Evolutionary conservation across 1,140 invertebrate species (phyloP), one percentile per base, ranked within the genome.

Genomic region (Zaprionus capensis): DNA sequence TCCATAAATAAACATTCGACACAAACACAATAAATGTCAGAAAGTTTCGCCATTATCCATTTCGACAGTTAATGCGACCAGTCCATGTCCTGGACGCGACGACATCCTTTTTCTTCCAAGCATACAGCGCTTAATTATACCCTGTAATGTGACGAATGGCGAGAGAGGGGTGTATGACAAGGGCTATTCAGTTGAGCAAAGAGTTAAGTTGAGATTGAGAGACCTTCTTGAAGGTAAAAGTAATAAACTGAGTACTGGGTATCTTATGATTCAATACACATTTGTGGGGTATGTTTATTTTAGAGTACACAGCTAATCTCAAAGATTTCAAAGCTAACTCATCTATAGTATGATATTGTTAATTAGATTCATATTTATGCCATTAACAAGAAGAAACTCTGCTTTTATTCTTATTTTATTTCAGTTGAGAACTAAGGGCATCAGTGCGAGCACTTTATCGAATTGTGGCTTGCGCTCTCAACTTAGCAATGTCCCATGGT

Each of bases 1-100:
- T 90, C 85, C 85, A 90, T 90, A 90, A 90, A 90, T 90, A 90
- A 90, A 91, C 86, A 90, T 90, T 90, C 85, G 85, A 85, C 85
- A 91, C 85, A 90, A 90, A 90, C 85, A 90, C 85, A 90, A 91
- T 90, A 90, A 90, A 90, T 90, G 85, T 91, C 85, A 90, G 71
- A 90, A 90, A 90, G 81, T 88, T 88, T 88, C 75, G 78, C 84
- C 81, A 90, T 88, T 88, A 88, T 88, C 85, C 84, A 66, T 67
- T 76, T 82, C 63, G 81, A 69, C 81, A 79, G 84, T 88, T 88
- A 88, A 88, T 88, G 78, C 76, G 65, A 61, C 56, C 17, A 31
- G 59, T 63, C 44, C 63, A 67, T 28, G 63, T 72, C 36, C 46
- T 31, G 67, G 71, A 62, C 66, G 71, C 61, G 68, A 75, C 71